phyloP scores from a whole-genome alignment of 2,797 vertebrate species.

The Molossus molossus region DNA sequence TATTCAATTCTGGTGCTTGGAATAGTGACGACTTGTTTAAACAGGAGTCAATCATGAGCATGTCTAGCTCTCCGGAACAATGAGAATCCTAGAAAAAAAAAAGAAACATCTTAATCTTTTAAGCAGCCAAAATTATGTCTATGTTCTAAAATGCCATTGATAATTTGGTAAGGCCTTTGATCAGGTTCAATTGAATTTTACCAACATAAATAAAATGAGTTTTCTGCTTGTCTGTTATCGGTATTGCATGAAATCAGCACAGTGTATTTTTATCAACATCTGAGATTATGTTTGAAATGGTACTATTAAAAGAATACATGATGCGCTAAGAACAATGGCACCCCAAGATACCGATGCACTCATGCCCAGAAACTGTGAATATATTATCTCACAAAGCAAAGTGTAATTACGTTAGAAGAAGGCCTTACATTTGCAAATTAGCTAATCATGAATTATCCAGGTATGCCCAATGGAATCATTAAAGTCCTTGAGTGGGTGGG shows the following conservation, averaged over 20 bases:
- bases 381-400: background rate
- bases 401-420: background rate
- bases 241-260: background rate
- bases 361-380: background rate
- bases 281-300: background rate
- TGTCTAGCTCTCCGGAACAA: conserved; percentile 1
- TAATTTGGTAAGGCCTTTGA: conserved; percentile 3
- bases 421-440: background rate
- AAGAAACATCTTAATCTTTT: background rate
- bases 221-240: conserved; percentile 10
- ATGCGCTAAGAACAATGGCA: background rate
- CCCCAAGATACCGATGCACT: background rate
- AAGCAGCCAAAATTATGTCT: background rate
- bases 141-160: background rate
- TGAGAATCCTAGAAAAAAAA: background rate
- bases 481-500: background rate
- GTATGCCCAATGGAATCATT: background rate
- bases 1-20: background rate
- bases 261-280: background rate
- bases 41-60: conserved; percentile 35
- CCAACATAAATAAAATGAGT: conserved; percentile 44
- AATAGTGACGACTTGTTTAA: conserved; percentile 43
- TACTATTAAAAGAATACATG: background rate
- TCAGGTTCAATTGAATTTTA: conserved; percentile 18
- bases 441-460: background rate